Base-by-base conservation (phyloP, 2,888 invertebrate genomes). In the Tenthredo livida region DNA sequence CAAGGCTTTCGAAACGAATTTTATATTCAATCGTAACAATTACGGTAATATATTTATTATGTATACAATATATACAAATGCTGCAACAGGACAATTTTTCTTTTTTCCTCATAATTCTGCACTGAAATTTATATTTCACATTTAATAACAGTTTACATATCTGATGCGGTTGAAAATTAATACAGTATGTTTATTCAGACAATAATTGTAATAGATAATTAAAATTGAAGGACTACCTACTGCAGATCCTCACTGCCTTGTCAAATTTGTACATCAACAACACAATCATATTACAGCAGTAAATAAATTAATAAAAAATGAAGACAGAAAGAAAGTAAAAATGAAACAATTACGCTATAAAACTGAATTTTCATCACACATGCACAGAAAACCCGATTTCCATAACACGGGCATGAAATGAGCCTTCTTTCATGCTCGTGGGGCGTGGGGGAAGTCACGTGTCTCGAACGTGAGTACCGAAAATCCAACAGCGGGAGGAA, bases 21-120 rank as follows among this genome's bases (percentile, higher is more conserved):
- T 25, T 29, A 37, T 37, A 37, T 37, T 37, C 33, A 33, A 70
- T 33, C 33, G 33, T 70, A 33, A 37, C 33, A 70, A 70, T 67
- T 67, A 67, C 37, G 33, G 33, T 67, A 33, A 61, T 61, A 61
- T 61, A 61, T 61, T 25, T 61, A 58, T 67, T 33, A 37, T 33
- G 33, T 70, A 37, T 70, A 37, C 37, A 70, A 33, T 70, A 70
- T 70, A 70, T 70, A 70, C 70, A 70, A 70, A 70, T 70, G 33
- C 70, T 37, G 29, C 70, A 70, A n/a, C 70, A 37, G 70, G 70
- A 37, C 70, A 70, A 70, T 37, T 37, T 37, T 70, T 37, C 9
- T 70, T 9, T 47, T 47, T n/a, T 58, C 17, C n/a, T 21, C n/a
- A 17, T 17, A 17, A 58, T 58, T 25, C 21, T 61, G 5, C 21